Evolutionary conservation across 2,888 invertebrate species (phyloP), one percentile per base, ranked within the genome.

Genomic region (Cheilosia scutellata): DNA sequence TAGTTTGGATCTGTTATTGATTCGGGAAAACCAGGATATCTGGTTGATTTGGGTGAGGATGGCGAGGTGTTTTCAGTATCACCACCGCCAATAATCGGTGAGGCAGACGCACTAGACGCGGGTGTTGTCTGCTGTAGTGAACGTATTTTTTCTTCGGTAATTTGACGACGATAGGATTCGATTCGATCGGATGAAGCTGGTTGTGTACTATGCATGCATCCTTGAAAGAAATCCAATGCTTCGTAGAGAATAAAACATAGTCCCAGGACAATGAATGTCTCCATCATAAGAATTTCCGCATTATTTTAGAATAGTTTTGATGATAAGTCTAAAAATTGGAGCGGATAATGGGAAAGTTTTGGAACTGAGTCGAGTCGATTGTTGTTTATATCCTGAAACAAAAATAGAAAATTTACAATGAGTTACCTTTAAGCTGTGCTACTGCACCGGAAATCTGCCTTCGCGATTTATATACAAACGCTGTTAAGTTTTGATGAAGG

Each of bases 231-330:
- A 91, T 95, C 95, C 92, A 95, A 94, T 90, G 95, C 93, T 93
- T 95, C 95, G 91, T 95, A 95, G 90, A 95, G 94, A 90, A 95
- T 93, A 91, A 95, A 94, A 93, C 94, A 95, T 91, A 95, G 93
- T 89, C 95, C 95, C 89, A 95, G 93, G 90, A 95, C 94, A 90
- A 95, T 93, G 90, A 95, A 94, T 91, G 95, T 95, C 94, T 95
- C 95, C 95, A 95, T 95, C 92, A 91, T 91, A 92, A 89, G 89
- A 89, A 88, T 88, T 89, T 90, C 87, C 77, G 77, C 87, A 87
- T 87, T 82, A 82, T 82, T 86, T 79, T 79, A 51, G 13, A 72
- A 49, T 72, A 49, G 33, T 72, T 72, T 71, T 63, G 40, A 72
- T 79, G 55, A 49, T 25, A 65, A 20, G 9, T 57, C 9, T n/a